Conservation (phyloP, 2,888 invertebrate genomes). For the Drosophila setosimentum region DNA sequence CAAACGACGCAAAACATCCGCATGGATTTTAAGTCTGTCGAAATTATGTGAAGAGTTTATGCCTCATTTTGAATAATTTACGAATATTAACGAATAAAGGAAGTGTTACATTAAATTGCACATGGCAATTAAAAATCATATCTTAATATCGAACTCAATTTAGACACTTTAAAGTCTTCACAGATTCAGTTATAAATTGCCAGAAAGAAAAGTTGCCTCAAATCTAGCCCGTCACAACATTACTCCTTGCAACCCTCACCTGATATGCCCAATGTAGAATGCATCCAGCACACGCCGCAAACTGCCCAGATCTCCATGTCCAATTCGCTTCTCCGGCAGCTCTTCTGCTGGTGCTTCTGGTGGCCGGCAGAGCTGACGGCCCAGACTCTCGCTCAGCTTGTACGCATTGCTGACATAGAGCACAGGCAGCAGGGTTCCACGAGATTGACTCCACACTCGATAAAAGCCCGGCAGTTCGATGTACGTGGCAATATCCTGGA, state of each 20-base stretch:
- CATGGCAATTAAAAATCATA: too few species aligned
- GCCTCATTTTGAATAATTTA: too few species aligned
- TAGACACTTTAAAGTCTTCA: too few species aligned
- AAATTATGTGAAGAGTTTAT: too few species aligned
- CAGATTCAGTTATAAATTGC: neutral
- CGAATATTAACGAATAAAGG: too few species aligned
- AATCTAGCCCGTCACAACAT: neutral
- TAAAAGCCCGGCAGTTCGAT: slow-evolving; percentile 79
- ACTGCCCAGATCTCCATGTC: slow-evolving; percentile 81
- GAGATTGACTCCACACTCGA: slow-evolving; percentile 82
- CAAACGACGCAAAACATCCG: slow-evolving; percentile 86
- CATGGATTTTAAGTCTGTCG: slow-evolving; percentile 85
- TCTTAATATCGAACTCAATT: too few species aligned
- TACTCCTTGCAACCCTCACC: slow-evolving; percentile 60
- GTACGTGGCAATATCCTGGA: slow-evolving; percentile 73
- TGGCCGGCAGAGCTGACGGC: slow-evolving; percentile 71
- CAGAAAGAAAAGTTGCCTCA: neutral
- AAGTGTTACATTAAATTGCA: too few species aligned
- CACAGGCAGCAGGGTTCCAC: slow-evolving; percentile 86
- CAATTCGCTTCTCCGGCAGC: neutral
- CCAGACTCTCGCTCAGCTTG: slow-evolving; percentile 84
- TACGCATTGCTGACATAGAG: slow-evolving; percentile 89
- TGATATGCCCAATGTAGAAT: slow-evolving; percentile 87
- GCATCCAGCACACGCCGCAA: slow-evolving; percentile 86
- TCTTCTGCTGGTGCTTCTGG: slow-evolving; percentile 15